Evolutionary conservation across 2,797 vertebrate genomes (phyloP).

Genomic region (Ataeniobius toweri): DNA sequence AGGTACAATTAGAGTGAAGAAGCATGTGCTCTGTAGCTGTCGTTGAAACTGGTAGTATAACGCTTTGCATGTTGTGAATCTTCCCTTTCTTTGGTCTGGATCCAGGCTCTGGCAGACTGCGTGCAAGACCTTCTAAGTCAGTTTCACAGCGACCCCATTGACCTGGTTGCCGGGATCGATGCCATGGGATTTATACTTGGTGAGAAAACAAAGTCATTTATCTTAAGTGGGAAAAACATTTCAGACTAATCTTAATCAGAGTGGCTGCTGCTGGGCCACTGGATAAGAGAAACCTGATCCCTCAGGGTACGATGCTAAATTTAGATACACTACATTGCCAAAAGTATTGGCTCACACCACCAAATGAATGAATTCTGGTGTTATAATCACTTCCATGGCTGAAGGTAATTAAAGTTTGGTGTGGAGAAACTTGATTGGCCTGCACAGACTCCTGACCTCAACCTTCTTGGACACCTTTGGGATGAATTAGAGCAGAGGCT

Average conservation of each 20-base stretch:
- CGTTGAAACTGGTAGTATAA: not conserved
- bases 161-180: slow-evolving; percentile 88
- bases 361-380: no score
- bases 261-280: slow-evolving; percentile 6
- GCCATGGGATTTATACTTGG: slow-evolving; percentile 93
- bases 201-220: slow-evolving; percentile 57
- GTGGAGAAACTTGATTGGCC: no score
- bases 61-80: not conserved
- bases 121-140: slow-evolving; percentile 82
- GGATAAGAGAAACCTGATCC: slow-evolving; percentile 54
- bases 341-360: no score
- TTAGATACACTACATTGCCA: slow-evolving; percentile 45
- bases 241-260: slow-evolving; percentile 49
- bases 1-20: slow-evolving; percentile 65
- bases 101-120: slow-evolving; percentile 86
- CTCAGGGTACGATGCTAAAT: slow-evolving; percentile 54
- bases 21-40: not conserved
- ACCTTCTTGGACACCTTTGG: no score
- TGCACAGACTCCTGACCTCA: no score
- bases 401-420: no score
- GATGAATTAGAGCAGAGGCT: no score
- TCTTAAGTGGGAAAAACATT: not conserved
- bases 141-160: slow-evolving; percentile 80
- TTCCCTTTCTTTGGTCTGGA: slow-evolving; percentile 21
- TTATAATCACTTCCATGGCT: no score